Evolutionary conservation across 1,140 invertebrate genomes (phyloP).

Genomic region (Coelopa frigida): DNA sequence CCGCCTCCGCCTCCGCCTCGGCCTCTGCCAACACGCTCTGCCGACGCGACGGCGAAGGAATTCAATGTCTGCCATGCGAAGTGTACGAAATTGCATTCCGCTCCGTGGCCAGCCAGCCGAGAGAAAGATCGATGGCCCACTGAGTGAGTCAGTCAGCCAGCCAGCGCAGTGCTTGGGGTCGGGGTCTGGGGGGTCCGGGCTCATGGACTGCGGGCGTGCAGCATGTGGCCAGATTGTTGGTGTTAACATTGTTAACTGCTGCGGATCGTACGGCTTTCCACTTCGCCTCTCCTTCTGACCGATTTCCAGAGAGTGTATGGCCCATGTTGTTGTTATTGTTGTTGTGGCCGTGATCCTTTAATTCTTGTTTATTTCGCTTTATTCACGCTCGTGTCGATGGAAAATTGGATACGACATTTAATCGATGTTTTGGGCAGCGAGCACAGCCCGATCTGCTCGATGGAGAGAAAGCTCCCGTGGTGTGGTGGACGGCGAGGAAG

Average conservation of each 20-base stretch:
- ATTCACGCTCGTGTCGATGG: conserved; percentile 16
- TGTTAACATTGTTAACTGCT: conserved; percentile 17
- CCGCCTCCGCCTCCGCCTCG: too few species aligned
- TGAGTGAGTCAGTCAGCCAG: background rate
- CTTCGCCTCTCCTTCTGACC: conserved; percentile 7
- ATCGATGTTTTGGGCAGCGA: conserved; percentile 28
- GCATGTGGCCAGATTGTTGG: too few species aligned
- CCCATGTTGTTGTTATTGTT: background rate
- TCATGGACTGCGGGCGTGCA: background rate
- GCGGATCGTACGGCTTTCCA: conserved; percentile 9
- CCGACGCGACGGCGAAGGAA: too few species aligned
- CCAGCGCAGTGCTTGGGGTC: background rate
- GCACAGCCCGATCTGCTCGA: background rate
- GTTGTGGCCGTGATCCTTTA: background rate
- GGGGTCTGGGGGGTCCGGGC: background rate
- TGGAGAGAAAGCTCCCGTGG: background rate
- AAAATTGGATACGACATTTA: conserved; percentile 11
- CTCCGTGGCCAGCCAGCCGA: too few species aligned
- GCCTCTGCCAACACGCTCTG: too few species aligned
- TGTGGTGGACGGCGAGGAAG: background rate
- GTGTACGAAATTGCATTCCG: too few species aligned
- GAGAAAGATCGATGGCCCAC: background rate
- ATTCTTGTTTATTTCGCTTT: conserved; percentile 12
- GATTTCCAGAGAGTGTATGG: background rate
- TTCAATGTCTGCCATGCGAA: too few species aligned